Evolutionary conservation across 2,888 invertebrate genomes (phyloP).

Genomic region (Dorcus parallelipipedus): DNA sequence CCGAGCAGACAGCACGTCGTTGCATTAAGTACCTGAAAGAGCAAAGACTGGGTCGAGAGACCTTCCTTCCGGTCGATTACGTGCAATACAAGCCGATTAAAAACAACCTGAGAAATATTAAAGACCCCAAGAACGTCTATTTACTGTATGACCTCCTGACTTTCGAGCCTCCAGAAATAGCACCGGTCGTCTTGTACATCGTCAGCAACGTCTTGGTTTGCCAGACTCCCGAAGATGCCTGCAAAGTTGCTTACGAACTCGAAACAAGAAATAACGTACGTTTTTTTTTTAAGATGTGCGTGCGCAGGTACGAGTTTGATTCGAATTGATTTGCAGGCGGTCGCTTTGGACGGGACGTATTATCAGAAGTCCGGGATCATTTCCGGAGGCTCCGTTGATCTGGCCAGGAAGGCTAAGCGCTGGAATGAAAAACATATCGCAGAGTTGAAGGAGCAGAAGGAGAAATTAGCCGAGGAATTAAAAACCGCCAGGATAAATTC

Average conservation of each 20-base stretch:
- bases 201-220: slow-evolving; percentile 99
- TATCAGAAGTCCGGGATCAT: slow-evolving; percentile 99
- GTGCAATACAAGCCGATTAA: slow-evolving; percentile 94
- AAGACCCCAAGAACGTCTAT: slow-evolving; percentile 93
- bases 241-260: slow-evolving; percentile 90
- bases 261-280: slow-evolving; percentile 77
- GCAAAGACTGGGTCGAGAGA: slow-evolving; percentile 96
- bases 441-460: slow-evolving; percentile 86
- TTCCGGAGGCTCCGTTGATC: slow-evolving; percentile 88
- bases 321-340: slow-evolving; percentile 60
- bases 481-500: slow-evolving; percentile 94
- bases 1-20: slow-evolving; percentile 92
- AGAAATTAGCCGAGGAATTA: slow-evolving; percentile 88
- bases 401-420: slow-evolving; percentile 94
- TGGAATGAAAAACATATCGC: slow-evolving; percentile 99
- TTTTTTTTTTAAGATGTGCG: not conserved
- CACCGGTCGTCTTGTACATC: slow-evolving; percentile 94
- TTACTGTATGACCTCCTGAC: slow-evolving; percentile 95
- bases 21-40: slow-evolving; percentile 97
- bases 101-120: slow-evolving; percentile 70
- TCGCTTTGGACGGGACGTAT: slow-evolving; percentile 97
- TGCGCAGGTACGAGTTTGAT: not conserved
- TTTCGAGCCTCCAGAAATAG: slow-evolving; percentile 90
- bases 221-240: slow-evolving; percentile 97
- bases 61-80: slow-evolving; percentile 94